These are phyloP conservation scores for Pseudomyrmex sp. DNA, from an alignment of 1,140 invertebrate species.

Conservation along the genomic window DNA sequence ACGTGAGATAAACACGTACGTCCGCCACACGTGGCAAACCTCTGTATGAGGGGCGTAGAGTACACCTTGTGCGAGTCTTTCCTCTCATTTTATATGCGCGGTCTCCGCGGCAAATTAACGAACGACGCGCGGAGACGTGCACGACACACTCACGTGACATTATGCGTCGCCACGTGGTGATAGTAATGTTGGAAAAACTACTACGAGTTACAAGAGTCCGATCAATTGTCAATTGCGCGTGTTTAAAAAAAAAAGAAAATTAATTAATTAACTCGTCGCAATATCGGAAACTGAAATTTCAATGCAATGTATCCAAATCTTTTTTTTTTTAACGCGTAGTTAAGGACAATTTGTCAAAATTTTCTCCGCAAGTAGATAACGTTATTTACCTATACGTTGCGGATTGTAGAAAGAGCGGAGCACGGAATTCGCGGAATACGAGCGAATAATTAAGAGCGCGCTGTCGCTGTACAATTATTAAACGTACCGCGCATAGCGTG, in stretches of 20 bases:
- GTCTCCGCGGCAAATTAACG: constrained; percentile 68
- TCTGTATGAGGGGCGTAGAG: constrained; percentile 45
- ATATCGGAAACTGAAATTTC: background rate
- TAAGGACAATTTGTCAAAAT: too few relatives aligned
- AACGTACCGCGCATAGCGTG: constrained; percentile 52
- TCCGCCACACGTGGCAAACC: constrained; percentile 2
- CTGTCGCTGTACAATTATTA: constrained; percentile 56
- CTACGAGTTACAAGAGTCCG: background rate
- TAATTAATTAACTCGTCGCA: too few relatives aligned
- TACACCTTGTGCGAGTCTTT: constrained; percentile 60
- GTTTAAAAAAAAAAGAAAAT: background rate
- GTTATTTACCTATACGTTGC: background rate
- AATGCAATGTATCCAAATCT: background rate
- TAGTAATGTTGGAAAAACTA: constrained; percentile 27
- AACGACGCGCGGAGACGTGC: constrained; percentile 58
- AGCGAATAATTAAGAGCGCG: constrained; percentile 46
- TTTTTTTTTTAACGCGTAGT: background rate
- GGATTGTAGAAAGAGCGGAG: constrained; percentile 12
- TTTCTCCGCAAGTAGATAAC: background rate
- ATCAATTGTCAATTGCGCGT: background rate
- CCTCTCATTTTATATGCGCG: constrained; percentile 57
- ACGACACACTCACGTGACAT: constrained; percentile 61
- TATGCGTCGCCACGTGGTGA: constrained; percentile 58
- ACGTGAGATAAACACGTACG: constrained; percentile 23
- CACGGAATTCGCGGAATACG: constrained; percentile 30